phyloP scores from a whole-genome alignment of 2,113 vertebrate species.

The Columba livia region DNA sequence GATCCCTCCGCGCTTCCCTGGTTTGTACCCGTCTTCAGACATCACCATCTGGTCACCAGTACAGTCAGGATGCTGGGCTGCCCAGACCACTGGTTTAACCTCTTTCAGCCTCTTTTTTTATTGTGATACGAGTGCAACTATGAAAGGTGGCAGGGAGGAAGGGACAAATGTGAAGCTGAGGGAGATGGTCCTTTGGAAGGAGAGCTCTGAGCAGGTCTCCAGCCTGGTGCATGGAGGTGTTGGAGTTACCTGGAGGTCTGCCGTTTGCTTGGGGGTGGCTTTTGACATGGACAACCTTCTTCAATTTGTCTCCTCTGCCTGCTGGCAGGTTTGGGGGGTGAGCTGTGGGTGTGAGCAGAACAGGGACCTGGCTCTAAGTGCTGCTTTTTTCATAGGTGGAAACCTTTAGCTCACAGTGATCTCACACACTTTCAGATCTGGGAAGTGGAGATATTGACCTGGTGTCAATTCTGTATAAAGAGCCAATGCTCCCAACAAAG shows the following conservation, averaged over 20 bases:
- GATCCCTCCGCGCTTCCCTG: neutral
- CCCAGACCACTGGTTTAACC: neutral
- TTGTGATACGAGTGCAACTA: neutral
- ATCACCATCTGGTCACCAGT: neutral
- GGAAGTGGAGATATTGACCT: neutral
- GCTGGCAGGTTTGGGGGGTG: neutral
- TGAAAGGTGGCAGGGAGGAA: neutral
- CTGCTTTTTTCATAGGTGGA: neutral
- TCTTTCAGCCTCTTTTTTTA: fast-evolving
- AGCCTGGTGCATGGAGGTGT: fast-evolving
- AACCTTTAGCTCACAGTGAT: neutral
- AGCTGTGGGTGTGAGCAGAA: neutral
- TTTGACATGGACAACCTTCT: neutral
- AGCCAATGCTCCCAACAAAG: neutral
- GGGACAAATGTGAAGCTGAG: neutral
- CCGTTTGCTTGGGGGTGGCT: neutral
- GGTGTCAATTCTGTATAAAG: neutral
- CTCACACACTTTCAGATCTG: neutral
- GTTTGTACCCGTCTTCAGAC: neutral
- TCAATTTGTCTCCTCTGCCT: neutral
- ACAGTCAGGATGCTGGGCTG: neutral
- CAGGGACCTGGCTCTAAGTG: neutral
- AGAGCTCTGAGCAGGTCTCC: neutral
- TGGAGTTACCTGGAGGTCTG: neutral
- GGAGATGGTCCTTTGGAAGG: neutral